phyloP scores from a whole-genome alignment of 53 echinoderm and acorn worm species.

The Temnopleurus reevesii region DNA sequence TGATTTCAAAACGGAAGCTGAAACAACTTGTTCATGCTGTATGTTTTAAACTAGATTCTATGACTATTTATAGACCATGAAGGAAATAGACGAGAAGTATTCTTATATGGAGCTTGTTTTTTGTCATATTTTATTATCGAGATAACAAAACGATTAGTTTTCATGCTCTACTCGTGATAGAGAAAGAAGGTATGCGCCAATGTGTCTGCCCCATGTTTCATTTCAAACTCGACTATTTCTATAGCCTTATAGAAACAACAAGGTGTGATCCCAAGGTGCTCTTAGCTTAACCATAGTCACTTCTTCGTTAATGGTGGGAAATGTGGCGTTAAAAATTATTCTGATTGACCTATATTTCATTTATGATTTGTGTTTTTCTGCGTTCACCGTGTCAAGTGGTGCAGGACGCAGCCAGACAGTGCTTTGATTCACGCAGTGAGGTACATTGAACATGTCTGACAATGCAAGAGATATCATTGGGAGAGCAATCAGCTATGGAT shows the following conservation, averaged over 20 bases:
- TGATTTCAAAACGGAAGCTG: neutral
- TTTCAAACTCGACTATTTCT: neutral
- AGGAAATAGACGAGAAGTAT: neutral
- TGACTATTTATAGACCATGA: neutral
- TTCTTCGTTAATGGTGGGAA: slow-evolving; percentile 1
- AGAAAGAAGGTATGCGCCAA: slow-evolving; percentile 23
- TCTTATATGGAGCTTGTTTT: neutral
- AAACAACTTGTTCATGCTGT: neutral
- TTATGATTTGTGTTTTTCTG: slow-evolving; percentile 20
- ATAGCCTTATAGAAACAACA: slow-evolving; percentile 8
- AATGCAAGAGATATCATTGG: neutral
- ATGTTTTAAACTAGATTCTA: neutral
- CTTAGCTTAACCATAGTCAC: neutral
- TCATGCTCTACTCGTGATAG: slow-evolving; percentile 27
- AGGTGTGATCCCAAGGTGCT: slow-evolving; percentile 35
- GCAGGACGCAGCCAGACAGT: neutral
- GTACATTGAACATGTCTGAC: neutral
- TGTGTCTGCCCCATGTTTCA: slow-evolving; percentile 21
- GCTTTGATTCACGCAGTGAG: neutral
- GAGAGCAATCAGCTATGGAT: neutral
- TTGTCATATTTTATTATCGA: neutral
- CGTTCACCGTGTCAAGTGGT: slow-evolving; percentile 6
- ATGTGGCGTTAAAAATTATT: slow-evolving; percentile 28
- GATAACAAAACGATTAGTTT: slow-evolving; percentile 34
- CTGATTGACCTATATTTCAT: slow-evolving; percentile 37